A percentile compares a stretch with the other conserved stretches of the same genome.
Conservation (phyloP, 1,140 invertebrate genomes). For the Eufriesea mexicana region DNA sequence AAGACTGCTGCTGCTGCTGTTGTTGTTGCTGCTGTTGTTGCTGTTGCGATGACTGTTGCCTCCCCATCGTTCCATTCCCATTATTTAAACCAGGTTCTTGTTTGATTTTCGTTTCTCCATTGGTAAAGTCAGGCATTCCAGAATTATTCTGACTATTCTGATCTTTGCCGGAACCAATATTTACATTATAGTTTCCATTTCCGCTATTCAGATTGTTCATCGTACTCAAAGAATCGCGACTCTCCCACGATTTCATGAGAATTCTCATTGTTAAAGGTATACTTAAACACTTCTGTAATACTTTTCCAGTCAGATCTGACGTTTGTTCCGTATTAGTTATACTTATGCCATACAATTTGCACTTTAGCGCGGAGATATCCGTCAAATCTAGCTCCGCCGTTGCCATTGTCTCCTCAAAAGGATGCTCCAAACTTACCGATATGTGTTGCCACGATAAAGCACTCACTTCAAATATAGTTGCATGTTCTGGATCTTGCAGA, state of each 20-base stretch:
- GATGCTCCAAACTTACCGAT: conserved; percentile 95
- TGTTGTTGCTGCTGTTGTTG: conserved; percentile 64
- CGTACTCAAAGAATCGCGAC: conserved; percentile 71
- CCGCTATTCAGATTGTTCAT: conserved; percentile 76
- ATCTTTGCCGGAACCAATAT: conserved; percentile 72
- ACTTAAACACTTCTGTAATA: conserved; percentile 94
- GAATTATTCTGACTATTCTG: conserved; percentile 78
- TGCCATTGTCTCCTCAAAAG: conserved; percentile 94
- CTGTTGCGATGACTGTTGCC: conserved; percentile 69
- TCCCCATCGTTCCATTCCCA: conserved; percentile 74
- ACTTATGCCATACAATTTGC: conserved; percentile 84
- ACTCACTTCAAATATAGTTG: conserved; percentile 95
- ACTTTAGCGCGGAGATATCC: conserved; percentile 90
- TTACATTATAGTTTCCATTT: conserved; percentile 79
- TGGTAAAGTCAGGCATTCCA: conserved; percentile 81
- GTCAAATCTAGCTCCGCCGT: conserved; percentile 94
- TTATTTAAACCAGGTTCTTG: conserved; percentile 82
- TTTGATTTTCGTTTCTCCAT: conserved; percentile 83
- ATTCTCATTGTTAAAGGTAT: conserved; percentile 92
- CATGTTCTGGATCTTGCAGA: conserved; percentile 87
- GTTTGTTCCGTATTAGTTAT: conserved; percentile 83
- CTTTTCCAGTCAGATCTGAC: conserved; percentile 91
- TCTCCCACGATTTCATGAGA: conserved; percentile 83
- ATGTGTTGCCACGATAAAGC: conserved; percentile 94
- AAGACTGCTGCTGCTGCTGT: conserved; percentile 80